These are phyloP conservation scores for Turdus rufiventris DNA, from an alignment of 2,113 vertebrate species.

Conservation along the genomic window DNA sequence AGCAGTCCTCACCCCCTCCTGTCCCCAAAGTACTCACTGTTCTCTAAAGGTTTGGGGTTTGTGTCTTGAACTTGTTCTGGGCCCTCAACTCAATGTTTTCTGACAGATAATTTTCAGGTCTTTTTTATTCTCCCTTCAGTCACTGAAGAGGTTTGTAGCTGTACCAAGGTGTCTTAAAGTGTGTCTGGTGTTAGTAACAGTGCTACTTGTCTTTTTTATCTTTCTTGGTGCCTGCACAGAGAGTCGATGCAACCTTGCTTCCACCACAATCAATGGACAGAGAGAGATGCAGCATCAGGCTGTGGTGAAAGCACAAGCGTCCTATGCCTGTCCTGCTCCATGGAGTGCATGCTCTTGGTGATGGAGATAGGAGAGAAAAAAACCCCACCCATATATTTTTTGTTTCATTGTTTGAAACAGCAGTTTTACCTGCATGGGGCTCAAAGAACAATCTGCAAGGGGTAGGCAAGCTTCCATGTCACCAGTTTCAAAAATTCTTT, in stretches of 20 bases:
- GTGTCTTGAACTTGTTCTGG: background rate
- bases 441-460: background rate
- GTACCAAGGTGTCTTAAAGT: background rate
- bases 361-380: background rate
- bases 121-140: background rate
- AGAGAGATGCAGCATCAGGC: background rate
- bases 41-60: background rate
- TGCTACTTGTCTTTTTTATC: background rate
- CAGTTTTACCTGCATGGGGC: background rate
- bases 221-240: background rate
- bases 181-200: background rate
- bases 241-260: background rate
- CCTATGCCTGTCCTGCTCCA: background rate
- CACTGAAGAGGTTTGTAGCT: background rate
- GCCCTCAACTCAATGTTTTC: background rate
- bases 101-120: background rate
- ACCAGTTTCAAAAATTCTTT: background rate
- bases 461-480: background rate
- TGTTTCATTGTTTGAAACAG: background rate
- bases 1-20: rapidly evolving
- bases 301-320: background rate
- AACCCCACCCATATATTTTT: background rate
- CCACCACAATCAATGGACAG: background rate
- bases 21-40: background rate
- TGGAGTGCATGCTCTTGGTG: background rate